Percentiles rank a stretch among this genome's conserved stretches.
phyloP scores from a whole-genome alignment of 2,797 vertebrate genomes.

The Pangasius krempfi region DNA sequence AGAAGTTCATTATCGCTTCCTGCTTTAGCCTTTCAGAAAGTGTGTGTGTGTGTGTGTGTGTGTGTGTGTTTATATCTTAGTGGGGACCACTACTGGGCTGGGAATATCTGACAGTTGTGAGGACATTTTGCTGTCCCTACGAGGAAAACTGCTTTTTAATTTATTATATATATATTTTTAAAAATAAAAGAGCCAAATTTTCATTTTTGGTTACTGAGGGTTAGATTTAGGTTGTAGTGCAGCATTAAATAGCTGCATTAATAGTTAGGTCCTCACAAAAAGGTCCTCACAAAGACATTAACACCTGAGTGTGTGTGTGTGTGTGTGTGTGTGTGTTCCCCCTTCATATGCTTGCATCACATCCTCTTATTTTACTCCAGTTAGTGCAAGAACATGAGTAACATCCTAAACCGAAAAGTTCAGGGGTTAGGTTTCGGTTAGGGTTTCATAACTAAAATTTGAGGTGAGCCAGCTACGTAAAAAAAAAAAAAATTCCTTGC shows the following conservation, averaged over 20 bases:
- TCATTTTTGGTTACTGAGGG: background rate
- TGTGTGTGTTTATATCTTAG: background rate
- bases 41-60: background rate
- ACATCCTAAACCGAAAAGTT: conserved; percentile 4
- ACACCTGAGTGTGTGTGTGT: background rate
- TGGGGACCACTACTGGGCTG: background rate
- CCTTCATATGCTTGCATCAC: conserved; percentile 32
- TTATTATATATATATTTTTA: background rate
- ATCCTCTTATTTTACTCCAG: conserved; percentile 37
- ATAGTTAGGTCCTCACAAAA: background rate
- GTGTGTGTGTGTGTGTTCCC: background rate
- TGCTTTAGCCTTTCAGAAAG: conserved; percentile 28
- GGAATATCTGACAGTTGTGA: background rate
- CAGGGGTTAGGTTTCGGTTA: background rate
- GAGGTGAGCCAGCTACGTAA: too few species aligned
- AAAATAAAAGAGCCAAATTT: background rate
- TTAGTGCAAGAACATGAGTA: conserved; percentile 5
- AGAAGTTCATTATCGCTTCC: conserved; percentile 40
- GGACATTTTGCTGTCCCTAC: background rate
- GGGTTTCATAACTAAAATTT: background rate
- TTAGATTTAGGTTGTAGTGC: background rate
- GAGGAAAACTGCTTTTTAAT: background rate
- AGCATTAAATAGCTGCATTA: too few species aligned
- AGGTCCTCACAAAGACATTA: background rate
- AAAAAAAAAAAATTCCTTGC: background rate